Evolutionary conservation across 2,797 vertebrate genomes (phyloP), one percentile per base, ranked within the genome.

Genomic region (Poecilia velifera): DNA sequence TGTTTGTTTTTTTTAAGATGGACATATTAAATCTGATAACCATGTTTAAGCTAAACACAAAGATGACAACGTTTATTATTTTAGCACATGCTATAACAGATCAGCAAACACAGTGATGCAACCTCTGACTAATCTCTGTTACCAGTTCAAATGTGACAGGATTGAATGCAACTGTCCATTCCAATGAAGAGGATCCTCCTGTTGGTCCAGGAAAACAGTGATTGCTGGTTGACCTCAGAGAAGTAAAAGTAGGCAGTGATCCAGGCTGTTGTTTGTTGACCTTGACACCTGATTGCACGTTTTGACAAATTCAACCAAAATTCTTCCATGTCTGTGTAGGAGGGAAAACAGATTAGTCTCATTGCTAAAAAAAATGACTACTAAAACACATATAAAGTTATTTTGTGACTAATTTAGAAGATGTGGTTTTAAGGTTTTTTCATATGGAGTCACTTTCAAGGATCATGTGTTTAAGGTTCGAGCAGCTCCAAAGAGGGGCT

Each of bases 271-370:
- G 82, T 85, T 80, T 31, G 6, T 79, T 66, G 28, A 36, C 18
- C 36, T 72, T 80, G 66, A 25, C 51, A 53, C 51, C 53, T 73
- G 14, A 92, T 91, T 91, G 80, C 41, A 89, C 85, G 87, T 77
- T 82, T 85, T 80, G 79, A 83, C 77, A 76, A 72, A 82, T 76
- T 28, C 66, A 80, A 82, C 83, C 49, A 73, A 79, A 79, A 34
- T 70, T 80, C 66, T 57, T 64, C 14, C 62, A 31, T 76, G 46
- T 70, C 53, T 51, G 39, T 31, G 68, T 73, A 74, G 53, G 86
- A 28, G 86, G 68, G 43, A 43, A 78, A 80, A 41, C 59, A 72
- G 36, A 53, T 83, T 8, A 34, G 41, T 75, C 36, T 31, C 75
- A 62, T 70, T 55, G 34, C 74, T 76, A 45, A 76, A 34, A 45